Percentiles rank a stretch among this genome's conserved stretches.
These are phyloP conservation scores for Scomber scombrus DNA, from an alignment of 2,113 vertebrate genomes.

Conservation along the genomic window DNA sequence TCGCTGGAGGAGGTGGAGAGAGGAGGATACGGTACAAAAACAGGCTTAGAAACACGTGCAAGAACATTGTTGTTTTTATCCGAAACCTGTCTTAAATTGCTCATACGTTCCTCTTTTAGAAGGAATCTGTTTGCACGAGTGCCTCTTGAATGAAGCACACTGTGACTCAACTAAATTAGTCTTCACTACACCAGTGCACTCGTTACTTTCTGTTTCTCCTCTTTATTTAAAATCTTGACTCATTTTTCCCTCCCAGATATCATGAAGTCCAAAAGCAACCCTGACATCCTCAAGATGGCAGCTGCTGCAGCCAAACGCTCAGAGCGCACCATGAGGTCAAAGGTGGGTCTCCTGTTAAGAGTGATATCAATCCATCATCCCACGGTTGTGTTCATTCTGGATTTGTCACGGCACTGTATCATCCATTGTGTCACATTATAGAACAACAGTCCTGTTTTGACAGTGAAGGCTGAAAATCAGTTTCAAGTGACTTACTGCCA, in stretches of 20 bases:
- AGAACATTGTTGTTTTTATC: background rate
- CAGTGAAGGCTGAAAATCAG: background rate
- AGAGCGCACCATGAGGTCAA: conserved; percentile 87
- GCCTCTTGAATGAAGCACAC: too few species aligned
- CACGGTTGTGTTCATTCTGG: background rate
- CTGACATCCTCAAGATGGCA: conserved; percentile 89
- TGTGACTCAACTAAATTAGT: too few species aligned
- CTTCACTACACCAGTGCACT: too few species aligned
- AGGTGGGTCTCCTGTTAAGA: conserved; percentile 71
- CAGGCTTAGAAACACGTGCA: too few species aligned
- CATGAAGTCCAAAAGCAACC: conserved; percentile 90
- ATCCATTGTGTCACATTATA: conserved; percentile 3
- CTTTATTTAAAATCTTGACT: background rate
- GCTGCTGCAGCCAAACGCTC: conserved; percentile 87
- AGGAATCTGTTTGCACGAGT: background rate
- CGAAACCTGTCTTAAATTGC: too few species aligned
- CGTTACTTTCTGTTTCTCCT: background rate
- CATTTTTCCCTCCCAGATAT: conserved; percentile 74
- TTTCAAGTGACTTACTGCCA: conserved; percentile 62
- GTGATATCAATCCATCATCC: background rate
- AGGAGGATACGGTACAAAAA: conserved; percentile 82
- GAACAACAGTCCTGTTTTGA: background rate
- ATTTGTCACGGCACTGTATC: background rate
- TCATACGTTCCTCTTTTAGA: background rate
- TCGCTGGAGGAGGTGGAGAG: conserved; percentile 83